Evolutionary conservation across 2,797 vertebrate genomes (phyloP), one percentile per base, ranked within the genome.

Genomic region (Sphenopsis melanotis): DNA sequence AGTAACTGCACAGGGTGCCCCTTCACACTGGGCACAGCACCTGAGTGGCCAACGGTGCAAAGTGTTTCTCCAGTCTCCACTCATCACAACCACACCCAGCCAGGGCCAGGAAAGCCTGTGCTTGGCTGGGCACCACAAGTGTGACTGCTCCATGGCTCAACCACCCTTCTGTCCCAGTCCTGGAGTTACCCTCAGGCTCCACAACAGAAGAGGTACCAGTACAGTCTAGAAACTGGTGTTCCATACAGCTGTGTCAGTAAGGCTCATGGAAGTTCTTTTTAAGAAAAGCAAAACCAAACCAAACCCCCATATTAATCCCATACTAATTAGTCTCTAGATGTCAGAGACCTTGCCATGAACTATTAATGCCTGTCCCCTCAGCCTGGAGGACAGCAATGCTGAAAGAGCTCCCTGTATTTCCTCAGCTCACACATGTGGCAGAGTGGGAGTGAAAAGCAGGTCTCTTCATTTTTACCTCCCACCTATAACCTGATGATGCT

Each of bases 1-100:
- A 77, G 32, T 12, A 68, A 27, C n/a, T 32, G 17, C 39, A 65
- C n/a, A 22, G 12, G 34, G 55, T 61, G 47, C 30, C 30, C 37
- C 0, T 0, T 5, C 55, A 78, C 44, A 39, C 7, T 6, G 61
- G 47, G 10, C n/a, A 36, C 49, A 46, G 60, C 49, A 68, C 3
- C 16, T 1, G 5, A 76, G 30, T 2, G 29, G 22, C 52, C 64
- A 80, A 5, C 0, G 0, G 39, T 8, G n/a, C 56, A 23, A 32
- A 29, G n/a, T 18, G 34, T 39, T 83, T 41, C 68, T 87, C 65
- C 53, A 50, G 26, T 17, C 36, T 71, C 64, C 53, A 2, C 11
- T 22, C 53, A 26, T 18, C 72, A 32, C 3, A 32, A 69, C n/a
- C 26, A 47, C 26, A 34, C 8, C 7, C 22, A 53, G 41, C 21